Base-by-base conservation (phyloP, 2,113 vertebrate species). In the Terrapene triunguis region DNA sequence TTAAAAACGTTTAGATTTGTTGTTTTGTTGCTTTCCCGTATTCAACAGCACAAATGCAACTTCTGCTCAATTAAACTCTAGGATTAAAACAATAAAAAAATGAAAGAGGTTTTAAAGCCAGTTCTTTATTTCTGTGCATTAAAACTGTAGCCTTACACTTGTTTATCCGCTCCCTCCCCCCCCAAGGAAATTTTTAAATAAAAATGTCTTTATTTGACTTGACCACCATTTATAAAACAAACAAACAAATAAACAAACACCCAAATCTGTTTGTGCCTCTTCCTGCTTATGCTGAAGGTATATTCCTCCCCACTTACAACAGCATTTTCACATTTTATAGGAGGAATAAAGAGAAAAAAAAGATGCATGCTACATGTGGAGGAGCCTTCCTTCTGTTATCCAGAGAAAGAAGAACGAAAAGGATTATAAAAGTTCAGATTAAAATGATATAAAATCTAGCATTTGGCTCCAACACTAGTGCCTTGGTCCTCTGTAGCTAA, bases 401-500 rank as follows among this genome's bases (percentile, higher is more conserved):
- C 98, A 97, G 96, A 98, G 98, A 98, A 98, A 98, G 98, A 98
- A 98, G 98, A 98, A 98, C 98, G 98, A 98, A 98, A 98, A 98
- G 98, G 98, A 98, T 98, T 98, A 98, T 98, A 98, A 99, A 98
- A 99, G 98, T 99, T 98, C 98, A 98, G 98, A 99, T 98, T 98
- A 99, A 98, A 99, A 99, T 98, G 98, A 99, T 99, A 98, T 98
- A 98, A 98, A 99, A 98, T 98, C 99, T 98, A 98, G 98, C 98
- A 98, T 99, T 99, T 99, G 99, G 98, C 98, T 99, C 98, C 98
- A 98, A 98, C 98, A 97, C 98, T 97, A 98, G 98, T 96, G 99
- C 98, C 99, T 99, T 98, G 98, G 99, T 98, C 99, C 98, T 99
- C 98, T 98, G 99, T 97, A 99, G 99, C 99, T 99, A 99, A 99